Base-by-base conservation (phyloP, 2,113 vertebrate genomes). In the Onychostruthus taczanowskii region DNA sequence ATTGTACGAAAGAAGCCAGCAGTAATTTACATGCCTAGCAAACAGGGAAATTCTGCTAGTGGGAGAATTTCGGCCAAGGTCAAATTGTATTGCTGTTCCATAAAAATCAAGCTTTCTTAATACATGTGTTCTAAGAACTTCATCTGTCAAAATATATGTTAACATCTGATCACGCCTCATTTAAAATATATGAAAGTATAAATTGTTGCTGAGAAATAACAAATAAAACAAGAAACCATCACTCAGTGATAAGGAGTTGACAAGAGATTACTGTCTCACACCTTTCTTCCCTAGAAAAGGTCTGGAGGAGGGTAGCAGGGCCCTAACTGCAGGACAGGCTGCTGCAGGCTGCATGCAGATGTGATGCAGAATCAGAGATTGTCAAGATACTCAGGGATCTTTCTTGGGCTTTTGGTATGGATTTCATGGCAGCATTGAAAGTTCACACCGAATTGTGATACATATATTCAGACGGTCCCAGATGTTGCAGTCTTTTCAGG, bases 1-100 rank as follows among this genome's bases (percentile, higher is more conserved):
- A 93, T 93, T 96, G 82, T 93, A 58, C 30, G 1, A 89, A 97
- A 85, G 69, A 76, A 96, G 73, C 43, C 85, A 92, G 84, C 69
- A 72, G 41, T 87, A 94, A 77, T n/a, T 89, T 84, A 59, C 8
- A n/a, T 43, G 27, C 58, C 78, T 83, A 94, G 64, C 41, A 85
- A 83, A 84, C 24, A 56, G 6, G 35, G 56, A 74, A 77, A 31
- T 70, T 77, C 21, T 35, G 6, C 50, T 44, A 44, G 33, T 24
- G 39, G 61, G 41, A 44, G 28, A 12, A 63, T 43, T 93, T 91
- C 55, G 77, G 35, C 64, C 33, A 59, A 76, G 64, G 84, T 94
- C 76, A 44, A 8, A 4, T 55, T 49, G 30, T 35, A 14, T 17
- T 86, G 44, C 46, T 82, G 15, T 73, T 94, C 24, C 15, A 24